phyloP scores from a whole-genome alignment of 1,140 invertebrate genomes.

The Lamellibrachia luymesi region DNA sequence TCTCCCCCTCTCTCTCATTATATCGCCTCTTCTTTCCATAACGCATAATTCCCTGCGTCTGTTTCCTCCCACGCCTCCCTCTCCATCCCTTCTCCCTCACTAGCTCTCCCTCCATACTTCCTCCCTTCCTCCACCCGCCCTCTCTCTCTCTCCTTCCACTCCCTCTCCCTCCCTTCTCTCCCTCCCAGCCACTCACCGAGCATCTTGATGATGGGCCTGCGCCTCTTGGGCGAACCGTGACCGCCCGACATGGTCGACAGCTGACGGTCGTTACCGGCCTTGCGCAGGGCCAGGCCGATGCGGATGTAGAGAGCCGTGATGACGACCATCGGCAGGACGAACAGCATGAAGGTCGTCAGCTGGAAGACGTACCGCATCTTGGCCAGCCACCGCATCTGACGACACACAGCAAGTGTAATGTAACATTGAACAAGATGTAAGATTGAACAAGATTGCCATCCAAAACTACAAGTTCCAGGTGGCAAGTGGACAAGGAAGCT shows the following conservation, averaged over 20 bases:
- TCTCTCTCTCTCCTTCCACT: too few relatives aligned
- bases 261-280: conserved; percentile 30
- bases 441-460: too few relatives aligned
- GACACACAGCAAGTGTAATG: background rate
- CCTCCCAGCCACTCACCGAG: conserved; percentile 38
- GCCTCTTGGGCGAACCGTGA: conserved; percentile 32
- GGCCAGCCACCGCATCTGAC: conserved; percentile 33
- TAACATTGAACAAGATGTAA: too few relatives aligned
- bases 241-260: conserved; percentile 17
- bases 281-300: conserved; percentile 51
- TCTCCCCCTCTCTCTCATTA: background rate
- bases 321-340: conserved; percentile 56
- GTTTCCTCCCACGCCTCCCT: background rate
- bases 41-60: background rate
- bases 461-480: too few relatives aligned
- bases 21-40: background rate
- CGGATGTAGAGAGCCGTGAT: conserved; percentile 55
- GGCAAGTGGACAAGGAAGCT: too few relatives aligned
- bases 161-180: background rate
- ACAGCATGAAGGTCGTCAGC: conserved; percentile 56
- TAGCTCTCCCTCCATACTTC: background rate
- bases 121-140: background rate
- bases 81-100: too few relatives aligned
- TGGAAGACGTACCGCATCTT: conserved; percentile 49
- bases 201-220: conserved; percentile 50